Conservation (phyloP, 2,797 vertebrate genomes). For the Rhyacichthys aspro region DNA sequence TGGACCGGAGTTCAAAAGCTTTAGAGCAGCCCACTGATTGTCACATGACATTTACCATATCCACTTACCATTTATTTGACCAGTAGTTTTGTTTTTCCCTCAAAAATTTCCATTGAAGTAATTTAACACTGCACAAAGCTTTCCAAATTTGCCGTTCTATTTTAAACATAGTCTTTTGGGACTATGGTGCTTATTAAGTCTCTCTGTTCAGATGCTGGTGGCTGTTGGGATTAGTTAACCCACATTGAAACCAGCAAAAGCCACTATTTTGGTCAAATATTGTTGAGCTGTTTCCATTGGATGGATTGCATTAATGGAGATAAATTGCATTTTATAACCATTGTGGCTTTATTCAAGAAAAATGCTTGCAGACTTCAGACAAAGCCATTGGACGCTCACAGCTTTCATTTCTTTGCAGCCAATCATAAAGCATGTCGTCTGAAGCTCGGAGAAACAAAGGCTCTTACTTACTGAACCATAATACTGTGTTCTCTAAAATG, state of each 20-base stretch:
- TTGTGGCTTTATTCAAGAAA: slow-evolving; percentile 23
- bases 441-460: slow-evolving; percentile 20
- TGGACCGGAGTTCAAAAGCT: slow-evolving; percentile 27
- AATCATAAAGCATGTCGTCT: slow-evolving; percentile 27
- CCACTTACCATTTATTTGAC: slow-evolving; percentile 9
- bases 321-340: too few relatives aligned
- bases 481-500: slow-evolving; percentile 27
- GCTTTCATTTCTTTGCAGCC: slow-evolving; percentile 18
- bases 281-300: background rate
- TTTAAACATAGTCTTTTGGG: slow-evolving; percentile 49
- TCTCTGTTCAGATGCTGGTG: slow-evolving; percentile 19
- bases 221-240: slow-evolving; percentile 30
- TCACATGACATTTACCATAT: slow-evolving; percentile 19
- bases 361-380: slow-evolving; percentile 7
- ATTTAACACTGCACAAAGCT: slow-evolving; percentile 38
- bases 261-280: slow-evolving; percentile 7
- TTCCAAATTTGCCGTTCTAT: slow-evolving; percentile 53
- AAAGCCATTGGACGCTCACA: slow-evolving; percentile 7
- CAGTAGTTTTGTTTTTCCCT: background rate
- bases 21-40: slow-evolving; percentile 6
- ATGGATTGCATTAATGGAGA: slow-evolving; percentile 23
- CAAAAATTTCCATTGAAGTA: slow-evolving; percentile 23
- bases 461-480: slow-evolving; percentile 7
- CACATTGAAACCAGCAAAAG: slow-evolving; percentile 12
- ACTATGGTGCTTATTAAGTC: slow-evolving; percentile 35